Conservation (phyloP, 2,888 invertebrate genomes). For the Polyploca ridens region DNA sequence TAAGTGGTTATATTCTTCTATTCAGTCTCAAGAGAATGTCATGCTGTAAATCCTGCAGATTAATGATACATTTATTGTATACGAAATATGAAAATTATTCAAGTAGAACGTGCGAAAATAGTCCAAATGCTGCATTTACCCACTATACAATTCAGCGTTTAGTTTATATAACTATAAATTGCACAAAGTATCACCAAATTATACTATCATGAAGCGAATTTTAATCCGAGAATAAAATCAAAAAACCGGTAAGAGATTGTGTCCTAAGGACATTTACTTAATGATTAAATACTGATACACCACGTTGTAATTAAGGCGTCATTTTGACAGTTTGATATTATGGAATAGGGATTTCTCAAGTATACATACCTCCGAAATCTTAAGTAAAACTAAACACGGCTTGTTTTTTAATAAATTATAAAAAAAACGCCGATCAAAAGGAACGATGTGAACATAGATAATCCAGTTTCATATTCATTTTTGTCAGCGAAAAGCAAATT, state of each 20-base stretch:
- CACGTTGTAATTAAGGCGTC: too few species aligned
- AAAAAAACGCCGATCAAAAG: too few species aligned
- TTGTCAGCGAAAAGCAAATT: too few species aligned
- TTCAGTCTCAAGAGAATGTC: background rate
- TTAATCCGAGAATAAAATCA: background rate
- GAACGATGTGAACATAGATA: too few species aligned
- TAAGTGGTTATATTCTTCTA: conserved; percentile 29
- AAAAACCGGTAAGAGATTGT: background rate
- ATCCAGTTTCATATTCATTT: too few species aligned
- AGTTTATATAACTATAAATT: background rate
- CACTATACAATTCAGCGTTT: background rate
- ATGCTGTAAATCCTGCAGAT: background rate
- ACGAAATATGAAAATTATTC: background rate
- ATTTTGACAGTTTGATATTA: background rate
- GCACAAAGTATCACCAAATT: background rate
- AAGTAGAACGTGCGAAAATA: conserved; percentile 5
- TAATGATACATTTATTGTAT: background rate
- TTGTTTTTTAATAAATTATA: too few species aligned
- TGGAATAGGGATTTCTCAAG: too few species aligned
- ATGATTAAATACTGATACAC: too few species aligned
- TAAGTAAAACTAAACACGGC: too few species aligned
- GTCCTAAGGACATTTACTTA: background rate
- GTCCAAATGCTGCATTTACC: background rate
- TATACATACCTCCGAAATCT: too few species aligned
- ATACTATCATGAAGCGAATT: background rate